These are phyloP conservation scores for Drosophila paucipuncta DNA, from an alignment of 2,888 invertebrate genomes.

Conservation along the genomic window DNA sequence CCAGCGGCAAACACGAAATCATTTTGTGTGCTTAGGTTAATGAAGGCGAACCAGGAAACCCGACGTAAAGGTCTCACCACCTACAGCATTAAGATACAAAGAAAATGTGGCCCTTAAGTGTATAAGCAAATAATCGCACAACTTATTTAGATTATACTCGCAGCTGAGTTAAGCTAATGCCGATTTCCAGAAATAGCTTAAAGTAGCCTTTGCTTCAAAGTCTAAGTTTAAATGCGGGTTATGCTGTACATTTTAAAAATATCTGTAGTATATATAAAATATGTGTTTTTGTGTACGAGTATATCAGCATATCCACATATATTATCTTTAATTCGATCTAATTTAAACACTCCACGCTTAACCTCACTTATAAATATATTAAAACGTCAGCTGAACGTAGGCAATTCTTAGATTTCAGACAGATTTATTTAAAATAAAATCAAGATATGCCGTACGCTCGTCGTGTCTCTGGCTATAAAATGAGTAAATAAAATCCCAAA, in stretches of 20 bases:
- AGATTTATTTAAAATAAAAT: not conserved
- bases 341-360: not conserved
- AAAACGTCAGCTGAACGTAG: not conserved
- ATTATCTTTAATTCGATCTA: not conserved
- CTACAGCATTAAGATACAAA: constrained; percentile 15
- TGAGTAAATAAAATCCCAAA: not conserved
- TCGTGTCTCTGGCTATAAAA: not conserved
- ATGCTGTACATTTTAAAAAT: not conserved
- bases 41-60: constrained; percentile 30
- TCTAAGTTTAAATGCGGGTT: not conserved
- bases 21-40: constrained; percentile 57
- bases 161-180: not conserved
- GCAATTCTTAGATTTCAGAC: not conserved
- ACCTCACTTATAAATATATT: not conserved
- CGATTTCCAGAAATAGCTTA: not conserved
- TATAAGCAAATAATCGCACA: constrained; percentile 30
- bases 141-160: constrained; percentile 27
- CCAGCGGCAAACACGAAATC: constrained; percentile 56
- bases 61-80: constrained; percentile 25
- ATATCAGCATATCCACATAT: not conserved
- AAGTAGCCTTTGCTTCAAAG: not conserved
- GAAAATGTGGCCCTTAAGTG: constrained; percentile 14
- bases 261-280: not conserved
- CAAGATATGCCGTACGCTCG: not conserved
- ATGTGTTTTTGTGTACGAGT: not conserved